Base-by-base conservation (phyloP, 2,888 invertebrate genomes). In the Lamproptera curius region DNA sequence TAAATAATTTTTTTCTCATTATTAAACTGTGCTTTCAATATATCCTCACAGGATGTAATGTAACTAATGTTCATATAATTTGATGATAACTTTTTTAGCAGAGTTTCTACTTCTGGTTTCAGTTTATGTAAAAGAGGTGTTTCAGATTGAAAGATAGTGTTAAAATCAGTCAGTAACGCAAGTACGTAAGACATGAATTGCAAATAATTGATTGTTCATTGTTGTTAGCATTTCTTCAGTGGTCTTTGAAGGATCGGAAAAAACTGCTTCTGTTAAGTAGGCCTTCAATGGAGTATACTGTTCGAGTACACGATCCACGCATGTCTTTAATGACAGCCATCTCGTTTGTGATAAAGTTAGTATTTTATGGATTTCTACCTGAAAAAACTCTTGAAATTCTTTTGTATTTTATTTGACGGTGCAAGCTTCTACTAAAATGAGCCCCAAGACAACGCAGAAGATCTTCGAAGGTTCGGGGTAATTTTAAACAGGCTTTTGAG, bases 251-350 rank as follows among this genome's bases (percentile, higher is more conserved):
- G 23, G 23, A 23, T 23, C 23, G 23, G 23, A 23, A 23, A 23
- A 23, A 23, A 23, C 23, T 23, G 23, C 23, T 23, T 23, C 23
- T 23, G 23, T 23, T 23, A 23, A 61, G 50, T 71, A 70, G 5
- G 53, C 58, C 49, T 58, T 51, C 5, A 73, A 44, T 14, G 62
- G 58, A 31, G 50, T 46, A 58, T 63, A 70, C 48, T 71, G 68
- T 48, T 70, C 67, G n/a, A 71, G 51, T 10, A 67, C 58, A 34
- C 72, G 52, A 46, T 68, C 63, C 2, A 70, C 64, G 56, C 65
- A 69, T 9, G 50, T 52, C 58, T 73, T 63, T 23, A 67, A 13
- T n/a, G 67, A 72, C 4, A 71, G 56, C 69, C 68, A 73, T 28
- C 67, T 49, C 23, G 68, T 70, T 31, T 42, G 44, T 14, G 54